These are phyloP conservation scores for Platycheirus rosarum DNA, from an alignment of 2,888 invertebrate genomes.

Conservation along the genomic window DNA sequence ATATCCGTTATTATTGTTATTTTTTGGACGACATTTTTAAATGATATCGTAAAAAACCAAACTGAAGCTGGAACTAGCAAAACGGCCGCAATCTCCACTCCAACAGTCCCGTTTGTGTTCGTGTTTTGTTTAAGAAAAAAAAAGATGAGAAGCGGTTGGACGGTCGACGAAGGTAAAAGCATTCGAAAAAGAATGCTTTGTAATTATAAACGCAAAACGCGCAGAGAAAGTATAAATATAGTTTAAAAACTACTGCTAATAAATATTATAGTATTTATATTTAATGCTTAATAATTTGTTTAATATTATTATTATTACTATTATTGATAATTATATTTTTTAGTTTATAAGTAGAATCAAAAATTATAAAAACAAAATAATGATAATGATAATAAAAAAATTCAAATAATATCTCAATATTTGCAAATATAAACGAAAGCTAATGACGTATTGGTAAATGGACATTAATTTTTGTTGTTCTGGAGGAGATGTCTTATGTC, in stretches of 20 bases:
- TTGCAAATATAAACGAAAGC: slow-evolving; percentile 46
- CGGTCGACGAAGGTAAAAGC: slow-evolving; percentile 14
- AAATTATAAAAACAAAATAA: slow-evolving; percentile 48
- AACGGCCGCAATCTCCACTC: background rate
- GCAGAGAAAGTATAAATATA: slow-evolving; percentile 56
- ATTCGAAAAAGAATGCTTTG: slow-evolving; percentile 54
- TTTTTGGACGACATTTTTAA: slow-evolving; percentile 39
- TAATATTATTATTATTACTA: slow-evolving; percentile 59
- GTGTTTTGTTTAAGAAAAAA: background rate
- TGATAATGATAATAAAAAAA: slow-evolving; percentile 36
- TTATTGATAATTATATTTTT: slow-evolving; percentile 58
- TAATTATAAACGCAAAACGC: slow-evolving; percentile 45
- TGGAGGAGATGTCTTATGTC: no score
- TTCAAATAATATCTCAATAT: slow-evolving; percentile 45
- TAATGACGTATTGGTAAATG: slow-evolving; percentile 39
- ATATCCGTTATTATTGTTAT: slow-evolving; percentile 32
- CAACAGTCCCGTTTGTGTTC: background rate
- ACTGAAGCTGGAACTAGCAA: slow-evolving; percentile 32
- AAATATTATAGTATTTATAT: slow-evolving; percentile 70
- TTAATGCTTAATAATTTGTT: slow-evolving; percentile 71
- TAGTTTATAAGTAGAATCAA: slow-evolving; percentile 72
- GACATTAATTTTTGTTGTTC: no score
- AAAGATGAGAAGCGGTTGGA: background rate
- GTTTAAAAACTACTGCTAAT: slow-evolving; percentile 53
- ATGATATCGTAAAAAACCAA: slow-evolving; percentile 11